Evolutionary conservation across 1,140 invertebrate genomes (phyloP), one percentile per base, ranked within the genome.

Genomic region (Stegodyphus dumicola): DNA sequence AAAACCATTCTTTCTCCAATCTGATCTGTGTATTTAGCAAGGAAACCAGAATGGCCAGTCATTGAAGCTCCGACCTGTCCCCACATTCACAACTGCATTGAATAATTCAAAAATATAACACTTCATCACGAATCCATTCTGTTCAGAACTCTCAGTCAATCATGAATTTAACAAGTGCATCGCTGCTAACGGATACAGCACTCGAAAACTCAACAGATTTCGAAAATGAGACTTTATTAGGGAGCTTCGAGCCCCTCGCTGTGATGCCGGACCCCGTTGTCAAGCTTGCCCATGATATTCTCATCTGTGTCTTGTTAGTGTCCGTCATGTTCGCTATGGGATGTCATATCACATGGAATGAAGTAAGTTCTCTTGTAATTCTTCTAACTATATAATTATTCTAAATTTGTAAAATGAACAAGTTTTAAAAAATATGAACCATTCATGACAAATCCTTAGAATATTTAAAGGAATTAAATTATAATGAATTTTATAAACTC

Each of bases 281-380:
- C 84, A 87, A 84, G 70, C 33, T 88, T 52, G 67, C 87, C 64
- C 56, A 87, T 64, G 88, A 89, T 66, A 80, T 89, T 64, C 87
- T 89, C 17, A 85, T 90, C 6, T 88, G 87, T 52, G 67, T 86
- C 15, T 60, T 88, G 0, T 70, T 89, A 0, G 67, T 89, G 1
- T 86, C 88, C 4, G 88, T 90, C n/a, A 90, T 90, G 89, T 88
- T 89, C 60, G 89, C 88, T 10, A 89, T 89, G 88, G 89, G 89
- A 60, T 88, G 87, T n/a, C 87, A 88, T 11, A 89, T 89, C 15
- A 88, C 69, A 33, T 83, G 15, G 81, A 66, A 70, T 66, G 79
- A 87, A 54, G 86, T 87, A 49, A 64, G 86, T 60, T 60, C 56
- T 10, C 1, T 60, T 60, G 15, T 60, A 60, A 10, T 60, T 60